Percentiles rank a stretch among this genome's conserved stretches.
These are phyloP conservation scores for Actenoides hombroni DNA, from an alignment of 2,113 vertebrate genomes.

Conservation along the genomic window DNA sequence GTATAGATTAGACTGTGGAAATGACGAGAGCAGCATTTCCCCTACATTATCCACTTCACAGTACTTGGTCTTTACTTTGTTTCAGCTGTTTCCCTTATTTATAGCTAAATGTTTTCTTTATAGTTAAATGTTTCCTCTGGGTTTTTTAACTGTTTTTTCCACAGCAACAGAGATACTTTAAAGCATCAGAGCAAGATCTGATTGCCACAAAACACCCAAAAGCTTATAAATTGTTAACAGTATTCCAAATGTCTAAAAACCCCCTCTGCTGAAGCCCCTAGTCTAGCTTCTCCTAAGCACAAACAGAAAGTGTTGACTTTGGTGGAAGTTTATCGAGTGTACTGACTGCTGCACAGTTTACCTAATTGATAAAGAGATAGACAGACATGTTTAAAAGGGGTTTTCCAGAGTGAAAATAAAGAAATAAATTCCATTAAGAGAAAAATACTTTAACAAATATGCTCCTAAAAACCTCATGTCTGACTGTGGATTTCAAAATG, in stretches of 20 bases:
- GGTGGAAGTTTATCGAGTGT: not conserved
- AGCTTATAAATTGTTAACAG: not conserved
- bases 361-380: not conserved
- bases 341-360: not conserved
- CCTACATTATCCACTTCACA: not conserved
- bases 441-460: not conserved
- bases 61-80: not conserved
- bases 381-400: not conserved
- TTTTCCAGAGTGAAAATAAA: not conserved
- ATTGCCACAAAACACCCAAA: not conserved
- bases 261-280: fast-evolving
- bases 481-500: not conserved
- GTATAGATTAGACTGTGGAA: not conserved
- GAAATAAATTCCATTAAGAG: not conserved
- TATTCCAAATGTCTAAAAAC: not conserved
- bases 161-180: not conserved
- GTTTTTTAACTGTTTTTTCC: not conserved
- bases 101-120: not conserved
- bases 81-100: not conserved
- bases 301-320: not conserved
- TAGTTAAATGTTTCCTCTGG: not conserved
- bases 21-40: not conserved
- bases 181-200: not conserved
- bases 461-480: not conserved
- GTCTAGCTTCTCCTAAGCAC: not conserved